A percentile compares a stretch with the other conserved stretches of the same genome.
Evolutionary conservation across 2,113 vertebrate genomes (phyloP).

Genomic region (Furnarius figulus): DNA sequence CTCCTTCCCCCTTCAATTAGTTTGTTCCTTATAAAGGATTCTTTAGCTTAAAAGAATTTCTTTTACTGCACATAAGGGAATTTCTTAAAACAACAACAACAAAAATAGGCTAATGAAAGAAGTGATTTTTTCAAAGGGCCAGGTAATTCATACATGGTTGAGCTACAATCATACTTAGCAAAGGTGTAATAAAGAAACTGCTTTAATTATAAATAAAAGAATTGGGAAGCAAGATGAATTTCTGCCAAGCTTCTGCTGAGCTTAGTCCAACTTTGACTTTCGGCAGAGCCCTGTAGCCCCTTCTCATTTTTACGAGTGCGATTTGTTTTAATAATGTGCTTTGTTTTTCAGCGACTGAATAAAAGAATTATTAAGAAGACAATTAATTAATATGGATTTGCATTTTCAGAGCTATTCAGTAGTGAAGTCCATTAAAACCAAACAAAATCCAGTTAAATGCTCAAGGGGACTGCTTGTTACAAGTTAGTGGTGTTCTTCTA

Average conservation of each 20-base stretch:
- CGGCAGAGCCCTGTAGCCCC: background rate
- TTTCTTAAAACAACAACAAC: background rate
- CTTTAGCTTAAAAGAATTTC: background rate
- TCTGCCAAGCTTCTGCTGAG: background rate
- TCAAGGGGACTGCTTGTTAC: background rate
- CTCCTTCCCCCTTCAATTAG: background rate
- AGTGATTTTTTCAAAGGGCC: background rate
- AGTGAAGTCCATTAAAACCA: slow-evolving; percentile 9
- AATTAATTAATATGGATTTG: background rate
- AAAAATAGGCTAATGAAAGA: background rate
- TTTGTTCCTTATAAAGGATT: slow-evolving; percentile 1
- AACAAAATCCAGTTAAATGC: background rate
- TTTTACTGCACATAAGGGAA: background rate
- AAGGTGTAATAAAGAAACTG: background rate
- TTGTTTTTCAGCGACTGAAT: background rate
- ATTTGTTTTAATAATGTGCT: background rate
- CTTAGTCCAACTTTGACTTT: background rate
- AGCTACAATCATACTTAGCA: background rate
- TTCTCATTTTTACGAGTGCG: background rate
- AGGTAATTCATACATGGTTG: background rate
- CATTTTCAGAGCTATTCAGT: background rate
- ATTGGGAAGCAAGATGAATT: background rate
- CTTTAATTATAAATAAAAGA: slow-evolving; percentile 6
- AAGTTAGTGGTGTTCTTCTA: background rate
- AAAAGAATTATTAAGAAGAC: background rate